Base-by-base conservation (phyloP, 2,113 vertebrate genomes). In the Seriola rivoliana region DNA sequence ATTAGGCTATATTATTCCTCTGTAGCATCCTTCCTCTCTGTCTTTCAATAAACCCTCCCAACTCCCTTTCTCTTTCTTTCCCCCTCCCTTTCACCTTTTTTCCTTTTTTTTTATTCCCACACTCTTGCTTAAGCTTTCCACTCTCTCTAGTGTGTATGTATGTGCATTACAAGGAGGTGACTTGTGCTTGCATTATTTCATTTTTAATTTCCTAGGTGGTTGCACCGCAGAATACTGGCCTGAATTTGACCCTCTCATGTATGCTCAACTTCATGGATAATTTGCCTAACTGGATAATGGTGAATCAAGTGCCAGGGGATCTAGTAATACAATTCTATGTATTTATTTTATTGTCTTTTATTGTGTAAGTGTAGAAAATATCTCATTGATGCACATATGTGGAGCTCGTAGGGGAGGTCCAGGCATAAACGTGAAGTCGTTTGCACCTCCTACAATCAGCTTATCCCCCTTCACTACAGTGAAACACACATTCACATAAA, bases 231-330 rank as follows among this genome's bases (percentile, higher is more conserved):
- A 65, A 52, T 32, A 64, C 62, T 71, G 72, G 55, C 74, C 58
- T 81, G 71, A 63, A 65, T 82, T 73, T 82, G 78, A 84, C 72
- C 74, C 73, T 63, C 21, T 60, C 63, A 52, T 84, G 57, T 32
- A 69, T 59, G 58, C 63, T 73, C 63, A 57, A 58, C 29, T 64
- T 76, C 29, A 71, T 74, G 70, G 54, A 25, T 68, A 58, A 78
- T 84, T 76, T 78, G 36, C 59, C 50, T 63, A 62, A 63, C 40
- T 83, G 66, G 69, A 69, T 83, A 87, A 78, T 78, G 42, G 25
- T 36, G 12, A 68, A 66, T 80, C 19, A 80, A 82, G 84, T 58
- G 17, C 40, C 34, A 67, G 44, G 34, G 46, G 40, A 42, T 62
- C 34, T 60, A 46, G 57, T 60, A 58, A 55, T 76, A 19, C 70